Conservation (phyloP, 2,113 vertebrate species). For the Climacteris rufus region DNA sequence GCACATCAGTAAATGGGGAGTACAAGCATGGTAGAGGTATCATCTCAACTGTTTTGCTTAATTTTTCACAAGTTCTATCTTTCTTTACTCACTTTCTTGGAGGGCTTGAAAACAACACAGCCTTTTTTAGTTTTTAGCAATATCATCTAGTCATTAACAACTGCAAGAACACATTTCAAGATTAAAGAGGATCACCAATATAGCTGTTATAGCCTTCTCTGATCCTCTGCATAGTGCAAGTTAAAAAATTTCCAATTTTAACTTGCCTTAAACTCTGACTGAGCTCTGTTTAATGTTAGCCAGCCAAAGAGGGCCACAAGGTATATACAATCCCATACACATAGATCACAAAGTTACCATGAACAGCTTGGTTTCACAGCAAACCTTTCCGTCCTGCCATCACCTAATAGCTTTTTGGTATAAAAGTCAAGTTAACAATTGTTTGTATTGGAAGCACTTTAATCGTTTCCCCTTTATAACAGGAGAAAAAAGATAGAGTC, state of each 20-base stretch:
- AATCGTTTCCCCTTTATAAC: background rate
- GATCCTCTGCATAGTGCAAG: background rate
- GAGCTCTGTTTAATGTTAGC: background rate
- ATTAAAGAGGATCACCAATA: background rate
- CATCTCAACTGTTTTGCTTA: background rate
- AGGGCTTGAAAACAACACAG: background rate
- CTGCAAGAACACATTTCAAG: background rate
- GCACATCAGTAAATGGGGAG: background rate
- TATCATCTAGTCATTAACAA: background rate
- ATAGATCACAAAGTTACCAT: background rate
- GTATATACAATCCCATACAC: accelerated
- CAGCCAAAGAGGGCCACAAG: background rate
- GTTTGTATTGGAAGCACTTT: background rate
- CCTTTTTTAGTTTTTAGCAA: background rate
- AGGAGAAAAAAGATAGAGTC: background rate
- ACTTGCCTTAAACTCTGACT: background rate
- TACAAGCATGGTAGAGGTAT: background rate
- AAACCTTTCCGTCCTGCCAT: background rate
- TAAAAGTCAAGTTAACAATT: background rate
- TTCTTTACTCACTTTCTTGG: background rate
- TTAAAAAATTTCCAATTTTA: background rate
- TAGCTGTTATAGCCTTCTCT: background rate
- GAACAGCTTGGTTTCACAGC: background rate
- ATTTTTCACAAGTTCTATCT: background rate
- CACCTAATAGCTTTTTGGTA: background rate